These are phyloP conservation scores for Chlorospingus flavigularis DNA, from an alignment of 2,797 vertebrate species.

Conservation along the genomic window DNA sequence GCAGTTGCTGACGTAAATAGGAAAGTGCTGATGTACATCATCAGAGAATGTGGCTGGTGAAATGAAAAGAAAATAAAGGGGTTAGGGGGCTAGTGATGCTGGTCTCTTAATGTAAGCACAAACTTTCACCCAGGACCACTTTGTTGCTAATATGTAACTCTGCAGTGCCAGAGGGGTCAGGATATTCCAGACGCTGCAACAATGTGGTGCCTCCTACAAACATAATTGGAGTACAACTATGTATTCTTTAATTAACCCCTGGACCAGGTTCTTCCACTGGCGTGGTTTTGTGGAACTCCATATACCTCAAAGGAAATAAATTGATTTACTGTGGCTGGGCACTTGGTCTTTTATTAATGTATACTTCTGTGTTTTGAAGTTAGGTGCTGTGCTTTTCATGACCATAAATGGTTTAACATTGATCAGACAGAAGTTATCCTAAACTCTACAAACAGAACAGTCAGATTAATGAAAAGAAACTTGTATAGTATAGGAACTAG, in stretches of 20 bases:
- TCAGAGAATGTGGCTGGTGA: background rate
- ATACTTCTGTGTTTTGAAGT: background rate
- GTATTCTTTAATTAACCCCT: background rate
- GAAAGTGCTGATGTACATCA: background rate
- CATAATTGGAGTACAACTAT: background rate
- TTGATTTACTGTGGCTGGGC: background rate
- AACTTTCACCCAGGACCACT: conserved; percentile 25
- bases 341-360: background rate
- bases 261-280: background rate
- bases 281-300: background rate
- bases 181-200: conserved; percentile 7
- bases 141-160: conserved; percentile 69
- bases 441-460: background rate
- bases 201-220: background rate
- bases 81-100: background rate
- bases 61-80: conserved; percentile 26
- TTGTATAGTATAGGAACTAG: rapidly evolving
- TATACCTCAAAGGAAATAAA: background rate
- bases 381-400: background rate
- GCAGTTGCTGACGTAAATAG: background rate
- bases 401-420: background rate
- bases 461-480: background rate
- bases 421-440: background rate
- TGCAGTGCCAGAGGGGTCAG: conserved; percentile 45
- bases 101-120: background rate